Evolutionary conservation across 2,888 invertebrate genomes (phyloP), one percentile per base, ranked within the genome.

Genomic region (Papilio demoleus): DNA sequence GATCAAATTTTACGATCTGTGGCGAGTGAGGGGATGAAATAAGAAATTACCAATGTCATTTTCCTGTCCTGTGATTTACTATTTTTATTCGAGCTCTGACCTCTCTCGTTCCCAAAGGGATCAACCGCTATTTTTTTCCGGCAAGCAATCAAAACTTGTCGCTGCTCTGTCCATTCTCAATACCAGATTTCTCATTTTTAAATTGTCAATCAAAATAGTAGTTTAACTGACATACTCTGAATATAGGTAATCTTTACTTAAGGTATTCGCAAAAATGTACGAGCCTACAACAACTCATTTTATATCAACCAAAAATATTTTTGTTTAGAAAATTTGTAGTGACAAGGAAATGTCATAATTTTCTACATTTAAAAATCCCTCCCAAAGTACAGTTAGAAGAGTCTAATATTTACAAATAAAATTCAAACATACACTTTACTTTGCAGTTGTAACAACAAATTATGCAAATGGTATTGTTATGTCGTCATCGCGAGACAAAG

Each of bases 21-120:
- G 24, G 38, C 22, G 40, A 60, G 40, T 40, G n/a, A 36, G 22
- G 40, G 60, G 60, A 40, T 60, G 60, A 60, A 60, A 60, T 38
- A 60, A 60, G 36, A 60, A 60, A 60, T 60, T 60, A 36, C 60
- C 38, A 60, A 60, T 60, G 36, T 38, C 36, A 24, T 60, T 60
- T 36, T 11, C 22, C 38, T 40, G 60, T 36, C 14, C 22, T 36
- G 17, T 34, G 24, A 38, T 38, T 60, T 60, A 19, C 60, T 24
- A 11, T 59, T 60, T 60, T 40, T 60, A 38, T 60, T 60, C 60
- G 60, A 8, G 58, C 58, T 36, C 58, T 36, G 58, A 59, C 58
- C 58, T 34, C 58, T 34, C 58, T 1, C 36, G 14, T 6, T 59
- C 58, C 58, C 58, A 59, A 22, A 59, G 36, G 58, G 36, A 59